Base-by-base conservation (phyloP, 2,888 invertebrate species). In the Cyclophora punctaria region DNA sequence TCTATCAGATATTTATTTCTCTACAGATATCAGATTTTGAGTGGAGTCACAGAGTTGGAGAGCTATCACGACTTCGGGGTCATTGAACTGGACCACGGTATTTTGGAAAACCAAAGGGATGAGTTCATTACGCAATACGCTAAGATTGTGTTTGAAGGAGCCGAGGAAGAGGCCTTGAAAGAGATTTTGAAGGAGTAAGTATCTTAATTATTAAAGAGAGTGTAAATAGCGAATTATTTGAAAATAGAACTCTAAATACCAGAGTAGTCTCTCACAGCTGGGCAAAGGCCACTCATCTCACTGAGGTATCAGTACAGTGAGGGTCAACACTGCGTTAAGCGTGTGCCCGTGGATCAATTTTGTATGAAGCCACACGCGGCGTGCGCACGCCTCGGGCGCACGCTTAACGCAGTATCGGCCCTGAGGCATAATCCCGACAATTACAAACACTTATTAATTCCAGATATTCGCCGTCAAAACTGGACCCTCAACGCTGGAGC, bases 41-140 rank as follows among this genome's bases (percentile, higher is more conserved):
- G 95, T 69, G 97, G 97, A 34, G 92, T 96, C 49, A 94, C 96
- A 20, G 95, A 96, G 79, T 80, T 93, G 59, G 96, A 96, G 75
- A 93, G 94, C 65, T 94, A 94, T 73, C 93, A 95, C 71, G 90
- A 93, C 56, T 90, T 96, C 59, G 92, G 93, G 48, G 92, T 93
- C 7, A 90, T 92, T 44, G 93, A 92, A 56, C 79, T 95, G 34
- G 90, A 92, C 52, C 91, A 93, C 57, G 96, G 96, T 7, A 89
- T 96, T 70, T 75, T 93, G 56, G 93, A 95, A 71, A 91, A 91
- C 57, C 93, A 95, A 67, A 89, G 95, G 55, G 94, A 95, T 69
- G 91, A 92, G 56, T 92, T 95, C 67, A 90, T 96, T 60, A 90
- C 91, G 52, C 93, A 94, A 65, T 95, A 95, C 72, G 93, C 96